Evolutionary conservation across 2,113 vertebrate species (phyloP), one percentile per base, ranked within the genome.

Genomic region (Eublepharis macularius): DNA sequence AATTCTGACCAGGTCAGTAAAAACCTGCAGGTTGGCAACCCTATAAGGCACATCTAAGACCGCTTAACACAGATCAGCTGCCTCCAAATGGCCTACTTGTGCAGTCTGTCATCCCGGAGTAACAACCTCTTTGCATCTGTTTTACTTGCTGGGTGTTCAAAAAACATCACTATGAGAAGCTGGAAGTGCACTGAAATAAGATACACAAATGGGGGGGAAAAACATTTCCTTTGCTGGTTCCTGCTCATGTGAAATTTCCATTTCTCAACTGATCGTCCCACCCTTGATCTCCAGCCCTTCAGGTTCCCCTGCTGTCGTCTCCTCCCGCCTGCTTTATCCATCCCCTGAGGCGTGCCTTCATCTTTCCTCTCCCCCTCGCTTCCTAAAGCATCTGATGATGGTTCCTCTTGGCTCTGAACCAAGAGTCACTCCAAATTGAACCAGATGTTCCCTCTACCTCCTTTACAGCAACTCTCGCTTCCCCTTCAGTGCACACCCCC

Each of bases 381-480:
- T 69, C 17, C 80, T 39, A 82, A 54, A 81, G 54, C 83, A 54
- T 85, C 87, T 51, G 83, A 82, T 9, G 29, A 70, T 63, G 54
- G 65, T 77, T 82, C 83, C 75, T 82, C 68, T 76, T 83, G 83
- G 66, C 88, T 75, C 84, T 51, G 57, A 72, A 78, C 76, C 84
- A 86, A 82, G 69, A 82, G 74, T 82, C 79, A 81, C 80, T 86
- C 84, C 74, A 86, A 66, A 87, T 83, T 74, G 41, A 65, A 57
- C 84, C 83, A 79, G 80, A 82, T 75, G 80, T 86, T 82, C 84
- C n/a, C 60, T 80, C 72, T 49, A 79, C 78, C 76, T 75, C 75
- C 51, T 76, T 54, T 66, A 81, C 32, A 74, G 36, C 51, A 72
- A 66, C 80, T 82, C 72, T 43, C 14, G 34, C 76, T 70, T 80